These are phyloP conservation scores for Myzus persicae DNA, from an alignment of 1,140 invertebrate genomes.

Conservation along the genomic window DNA sequence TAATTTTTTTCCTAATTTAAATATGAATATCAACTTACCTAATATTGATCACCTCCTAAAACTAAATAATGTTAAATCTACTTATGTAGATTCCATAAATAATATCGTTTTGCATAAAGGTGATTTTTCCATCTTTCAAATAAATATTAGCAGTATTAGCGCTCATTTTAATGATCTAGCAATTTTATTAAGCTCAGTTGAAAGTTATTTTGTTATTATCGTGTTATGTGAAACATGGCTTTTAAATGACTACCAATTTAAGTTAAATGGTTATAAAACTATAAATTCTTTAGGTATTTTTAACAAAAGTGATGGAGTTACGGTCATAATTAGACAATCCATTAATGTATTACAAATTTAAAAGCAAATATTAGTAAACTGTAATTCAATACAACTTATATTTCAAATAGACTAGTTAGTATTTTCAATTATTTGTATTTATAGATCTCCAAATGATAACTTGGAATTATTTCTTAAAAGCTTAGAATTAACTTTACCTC, in stretches of 20 bases:
- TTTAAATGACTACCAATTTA: constrained; percentile 24
- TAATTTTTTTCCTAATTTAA: not conserved
- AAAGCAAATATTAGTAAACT: not conserved
- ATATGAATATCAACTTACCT: not conserved
- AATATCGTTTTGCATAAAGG: not conserved
- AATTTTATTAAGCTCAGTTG: not conserved
- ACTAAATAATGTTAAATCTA: not conserved
- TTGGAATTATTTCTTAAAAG: not conserved
- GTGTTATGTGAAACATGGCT: constrained; percentile 23
- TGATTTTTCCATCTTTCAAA: not conserved
- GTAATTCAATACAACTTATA: constrained; percentile 19
- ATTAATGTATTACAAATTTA: not conserved
- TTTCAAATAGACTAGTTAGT: not conserved
- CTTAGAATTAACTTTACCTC: not conserved
- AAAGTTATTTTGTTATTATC: constrained; percentile 14
- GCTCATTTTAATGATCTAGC: not conserved
- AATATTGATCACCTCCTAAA: not conserved
- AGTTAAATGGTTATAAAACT: not conserved
- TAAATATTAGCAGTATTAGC: constrained; percentile 3
- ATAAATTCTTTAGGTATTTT: not conserved
- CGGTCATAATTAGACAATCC: not conserved
- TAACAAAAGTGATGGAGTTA: constrained; percentile 9
- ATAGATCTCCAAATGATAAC: not conserved
- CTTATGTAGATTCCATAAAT: constrained; percentile 5
- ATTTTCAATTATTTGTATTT: not conserved